Evolutionary conservation across 2,888 invertebrate genomes (phyloP), one percentile per base, ranked within the genome.

Genomic region (Sarcophaga variegata): DNA sequence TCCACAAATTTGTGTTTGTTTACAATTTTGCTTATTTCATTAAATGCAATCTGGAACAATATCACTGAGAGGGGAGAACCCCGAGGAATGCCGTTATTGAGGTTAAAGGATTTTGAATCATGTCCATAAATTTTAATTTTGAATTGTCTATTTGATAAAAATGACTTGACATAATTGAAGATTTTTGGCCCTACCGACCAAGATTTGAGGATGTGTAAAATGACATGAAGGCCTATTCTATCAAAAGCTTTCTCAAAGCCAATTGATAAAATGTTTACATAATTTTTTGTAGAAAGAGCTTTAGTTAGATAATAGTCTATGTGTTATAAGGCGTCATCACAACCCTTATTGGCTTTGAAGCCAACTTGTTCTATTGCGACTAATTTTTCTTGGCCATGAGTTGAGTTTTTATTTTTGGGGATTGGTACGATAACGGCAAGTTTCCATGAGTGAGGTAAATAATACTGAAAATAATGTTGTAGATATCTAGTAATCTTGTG

Each of bases 81-180:
- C 69, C 84, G 84, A 45, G 78, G 83, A 0, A 87, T 81, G 8
- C 87, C 83, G 27, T 85, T 86, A 17, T 67, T 37, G 12, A 83
- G 25, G 4, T 59, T 14, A 22, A 69, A 72, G 2, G 8, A n/a
- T 60, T 11, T 67, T 70, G 70, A 82, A 71, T 59, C 66, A 8
- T 20, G 14, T 14, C 49, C 59, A 59, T 78, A 54, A 12, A 83
- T 74, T 72, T 20, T 59, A 1, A 78, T 67, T 47, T 37, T 70
- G 14, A 85, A 60, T 45, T 70, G 37, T 47, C 84, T 25, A n/a
- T 69, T 54, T 59, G 66, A 66, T 25, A 83, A 17, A 54, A 64
- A 83, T 8, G 66, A 37, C 49, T 74, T 78, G 6, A 81, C 66
- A 27, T 69, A 82, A 45, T 82, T 82, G 22, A 79, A 63, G n/a